Evolutionary conservation across 2,888 invertebrate genomes (phyloP).

Genomic region (Axea sp.): DNA sequence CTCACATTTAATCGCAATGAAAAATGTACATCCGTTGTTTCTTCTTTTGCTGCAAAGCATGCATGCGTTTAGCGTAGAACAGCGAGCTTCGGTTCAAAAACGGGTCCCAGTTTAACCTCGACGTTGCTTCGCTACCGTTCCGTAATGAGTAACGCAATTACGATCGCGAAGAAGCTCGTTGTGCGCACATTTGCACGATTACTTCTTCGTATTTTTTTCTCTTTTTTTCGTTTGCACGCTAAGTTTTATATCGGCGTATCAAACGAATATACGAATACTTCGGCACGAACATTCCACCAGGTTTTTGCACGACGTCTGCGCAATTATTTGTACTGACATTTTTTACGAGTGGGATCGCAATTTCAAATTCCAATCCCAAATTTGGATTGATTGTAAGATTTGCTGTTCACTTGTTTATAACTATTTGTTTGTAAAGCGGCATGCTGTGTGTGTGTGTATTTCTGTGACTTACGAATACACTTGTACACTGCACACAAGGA

Average conservation of each 20-base stretch:
- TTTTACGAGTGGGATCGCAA: too few species aligned
- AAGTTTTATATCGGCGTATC: constrained; percentile 11
- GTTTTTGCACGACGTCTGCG: background rate
- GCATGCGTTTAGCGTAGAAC: constrained; percentile 11
- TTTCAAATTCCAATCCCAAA: too few species aligned
- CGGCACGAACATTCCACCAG: background rate
- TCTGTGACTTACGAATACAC: too few species aligned
- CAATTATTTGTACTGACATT: background rate
- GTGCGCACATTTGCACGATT: constrained; percentile 17
- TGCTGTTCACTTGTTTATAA: too few species aligned
- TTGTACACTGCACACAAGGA: too few species aligned
- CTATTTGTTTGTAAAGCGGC: too few species aligned
- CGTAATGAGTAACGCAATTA: constrained; percentile 21
- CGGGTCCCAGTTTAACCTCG: constrained; percentile 11
- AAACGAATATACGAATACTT: constrained; percentile 15
- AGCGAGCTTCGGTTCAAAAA: constrained; percentile 17
- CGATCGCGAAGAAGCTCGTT: constrained; percentile 24
- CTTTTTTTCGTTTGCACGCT: constrained; percentile 21
- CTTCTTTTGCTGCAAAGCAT: constrained; percentile 29
- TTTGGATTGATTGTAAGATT: background rate
- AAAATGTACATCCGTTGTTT: constrained; percentile 36
- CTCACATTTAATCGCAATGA: constrained; percentile 20
- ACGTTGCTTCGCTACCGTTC: background rate
- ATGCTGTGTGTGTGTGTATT: too few species aligned
- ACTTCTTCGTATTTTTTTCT: too few species aligned